Base-by-base conservation (phyloP, 2,888 invertebrate genomes). In the Megastigmus dorsalis region DNA sequence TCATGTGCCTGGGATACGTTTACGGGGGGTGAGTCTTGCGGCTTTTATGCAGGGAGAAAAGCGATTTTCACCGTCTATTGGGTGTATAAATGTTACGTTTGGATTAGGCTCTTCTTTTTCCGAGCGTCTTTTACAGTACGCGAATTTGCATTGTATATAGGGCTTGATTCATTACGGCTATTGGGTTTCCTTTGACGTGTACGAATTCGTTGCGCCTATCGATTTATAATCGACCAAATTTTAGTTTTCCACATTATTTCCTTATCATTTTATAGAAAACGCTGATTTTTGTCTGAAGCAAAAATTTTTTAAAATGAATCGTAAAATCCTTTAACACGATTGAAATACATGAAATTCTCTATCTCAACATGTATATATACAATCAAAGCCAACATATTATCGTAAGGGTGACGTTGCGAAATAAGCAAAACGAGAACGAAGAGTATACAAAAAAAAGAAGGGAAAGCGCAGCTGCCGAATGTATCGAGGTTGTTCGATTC, bases 41-140 rank as follows among this genome's bases (percentile, higher is more conserved):
- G 54, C 18, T 54, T 54, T 54, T 54, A 54, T 54, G 18, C 33
- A 3, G 52, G 38, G 38, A n/a, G 18, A 52, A 38, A n/a, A n/a
- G n/a, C 15, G 26, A 13, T 59, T 65, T 52, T 28, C n/a, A n/a
- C 50, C 65, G 38, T 65, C 52, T 65, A 65, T 65, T 65, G 38
- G 7, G 20, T 33, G 38, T 65, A 26, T 41, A 33, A 62, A 62
- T 45, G 60, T 62, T 54, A n/a, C n/a, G 50, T n/a, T n/a, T 18
- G 9, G 41, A 41, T 15, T 54, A 41, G 13, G 52, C 10, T 41
- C 38, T 68, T 38, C 50, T 28, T 54, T 66, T 36, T 36, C 23
- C 15, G 30, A 10, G 18, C 20, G 15, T 52, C 15, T 33, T 33
- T 18, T n/a, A 33, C 6, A 15, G 26, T 30, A 1, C 3, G 10